phyloP scores from a whole-genome alignment of 2,888 invertebrate genomes.

The Phalangium opilio region DNA sequence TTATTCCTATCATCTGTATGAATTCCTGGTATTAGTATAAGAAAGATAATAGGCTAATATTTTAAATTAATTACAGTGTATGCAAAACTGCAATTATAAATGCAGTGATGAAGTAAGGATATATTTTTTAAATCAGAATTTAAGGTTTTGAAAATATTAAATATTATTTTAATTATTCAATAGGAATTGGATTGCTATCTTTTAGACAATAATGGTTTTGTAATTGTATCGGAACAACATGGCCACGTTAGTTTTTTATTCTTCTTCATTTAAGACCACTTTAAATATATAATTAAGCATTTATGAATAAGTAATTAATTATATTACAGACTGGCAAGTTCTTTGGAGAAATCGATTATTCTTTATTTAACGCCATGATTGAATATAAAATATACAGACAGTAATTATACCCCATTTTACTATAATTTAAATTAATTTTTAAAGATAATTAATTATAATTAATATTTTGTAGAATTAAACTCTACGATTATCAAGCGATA shows the following conservation, averaged over 20 bases:
- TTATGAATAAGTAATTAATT: conserved; percentile 3
- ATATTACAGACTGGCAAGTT: conserved; percentile 48
- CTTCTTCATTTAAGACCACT: no score
- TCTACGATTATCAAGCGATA: conserved; percentile 76
- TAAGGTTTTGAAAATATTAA: neutral
- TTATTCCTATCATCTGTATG: no score
- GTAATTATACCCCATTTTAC: conserved; percentile 5
- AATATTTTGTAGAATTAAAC: conserved; percentile 46
- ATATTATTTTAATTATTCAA: neutral
- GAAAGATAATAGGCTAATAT: conserved; percentile 26
- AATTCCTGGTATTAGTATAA: no score
- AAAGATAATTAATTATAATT: neutral
- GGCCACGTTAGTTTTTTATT: conserved; percentile 40
- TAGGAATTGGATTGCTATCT: conserved; percentile 64
- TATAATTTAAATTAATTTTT: neutral
- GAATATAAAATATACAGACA: conserved; percentile 71
- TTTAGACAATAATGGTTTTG: conserved; percentile 84
- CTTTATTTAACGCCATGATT: conserved; percentile 77
- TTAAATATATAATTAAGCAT: no score
- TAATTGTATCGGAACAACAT: conserved; percentile 70
- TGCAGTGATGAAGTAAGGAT: conserved; percentile 18
- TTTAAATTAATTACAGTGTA: conserved; percentile 13
- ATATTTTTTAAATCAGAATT: neutral
- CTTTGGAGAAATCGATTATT: conserved; percentile 85
- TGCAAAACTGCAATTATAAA: conserved; percentile 16